Evolutionary conservation across 1,140 invertebrate genomes (phyloP), one percentile per base, ranked within the genome.

Genomic region (Drosophila orosa): DNA sequence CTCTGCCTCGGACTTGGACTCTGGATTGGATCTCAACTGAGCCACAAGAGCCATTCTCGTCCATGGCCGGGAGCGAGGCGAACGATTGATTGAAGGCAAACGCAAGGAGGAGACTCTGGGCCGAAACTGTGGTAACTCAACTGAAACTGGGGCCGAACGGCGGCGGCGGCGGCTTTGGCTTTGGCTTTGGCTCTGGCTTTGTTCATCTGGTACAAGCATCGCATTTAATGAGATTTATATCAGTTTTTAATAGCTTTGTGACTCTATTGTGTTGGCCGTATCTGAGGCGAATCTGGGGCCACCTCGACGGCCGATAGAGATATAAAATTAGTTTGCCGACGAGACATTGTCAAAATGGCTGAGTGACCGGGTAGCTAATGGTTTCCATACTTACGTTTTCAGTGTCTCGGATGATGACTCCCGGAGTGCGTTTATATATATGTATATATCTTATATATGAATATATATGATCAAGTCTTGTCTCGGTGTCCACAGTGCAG

Each of bases 201-300:
- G 82, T 85, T 86, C 68, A 86, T 85, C 78, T 85, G 82, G 74
- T 86, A 78, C 78, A 85, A 86, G 78, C 82, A 86, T 86, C 83
- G 75, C 83, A 75, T 87, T 86, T 87, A 86, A 87, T 87, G 82
- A 86, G 82, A 86, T 86, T 86, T 86, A 82, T 86, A 86, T 87
- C 79, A 86, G 78, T 87, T 87, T 87, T 87, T 87, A 85, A 85
- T 85, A 87, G 82, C 83, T 87, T 87, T 87, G 83, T 86, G 74
- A 79, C 78, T 87, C 78, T 85, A 82, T 85, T 86, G 83, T 87
- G 83, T 22, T 27, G 25, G 24, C 58, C 58, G 24, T 79, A 74
- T 75, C 72, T 65, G 35, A 80, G 66, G 47, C 66, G 77, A 62
- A 80, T 84, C 75, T 61, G 37, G 37, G 60, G 65, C 55, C 78